A percentile compares a stretch with the other conserved stretches of the same genome.
These are phyloP conservation scores for Brachionus asplanchnoidis DNA, from an alignment of 1,140 invertebrate genomes.

Conservation along the genomic window DNA sequence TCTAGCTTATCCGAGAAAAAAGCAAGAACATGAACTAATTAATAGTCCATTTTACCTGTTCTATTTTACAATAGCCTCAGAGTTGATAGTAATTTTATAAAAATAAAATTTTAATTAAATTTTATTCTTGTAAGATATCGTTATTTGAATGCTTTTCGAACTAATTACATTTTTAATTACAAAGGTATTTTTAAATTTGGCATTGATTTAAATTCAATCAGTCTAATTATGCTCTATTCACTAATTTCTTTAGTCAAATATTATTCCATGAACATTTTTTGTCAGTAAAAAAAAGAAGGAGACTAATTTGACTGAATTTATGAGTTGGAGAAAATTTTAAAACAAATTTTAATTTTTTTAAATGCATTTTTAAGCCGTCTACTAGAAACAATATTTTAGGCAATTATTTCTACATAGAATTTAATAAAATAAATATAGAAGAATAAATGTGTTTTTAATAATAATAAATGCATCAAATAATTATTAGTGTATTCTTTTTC, in stretches of 20 bases:
- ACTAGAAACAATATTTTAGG: background rate
- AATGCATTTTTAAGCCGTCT: background rate
- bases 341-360: background rate
- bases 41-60: constrained; percentile 9
- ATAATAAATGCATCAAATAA: too few relatives aligned
- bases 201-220: background rate
- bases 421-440: background rate
- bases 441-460: too few relatives aligned
- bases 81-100: background rate
- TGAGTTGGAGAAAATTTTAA: background rate
- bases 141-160: background rate
- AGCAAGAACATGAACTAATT: background rate
- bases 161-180: background rate
- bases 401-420: background rate
- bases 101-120: constrained; percentile 14
- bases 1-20: background rate
- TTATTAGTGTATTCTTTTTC: too few relatives aligned
- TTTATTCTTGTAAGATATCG: background rate
- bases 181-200: background rate
- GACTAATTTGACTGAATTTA: background rate
- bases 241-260: background rate
- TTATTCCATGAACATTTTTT: background rate
- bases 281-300: background rate
- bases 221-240: background rate
- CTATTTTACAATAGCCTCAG: constrained; percentile 4